These are phyloP conservation scores for Pachyseris speciosa DNA, from an alignment of 64 coral and sea anemone species.

Conservation along the genomic window DNA sequence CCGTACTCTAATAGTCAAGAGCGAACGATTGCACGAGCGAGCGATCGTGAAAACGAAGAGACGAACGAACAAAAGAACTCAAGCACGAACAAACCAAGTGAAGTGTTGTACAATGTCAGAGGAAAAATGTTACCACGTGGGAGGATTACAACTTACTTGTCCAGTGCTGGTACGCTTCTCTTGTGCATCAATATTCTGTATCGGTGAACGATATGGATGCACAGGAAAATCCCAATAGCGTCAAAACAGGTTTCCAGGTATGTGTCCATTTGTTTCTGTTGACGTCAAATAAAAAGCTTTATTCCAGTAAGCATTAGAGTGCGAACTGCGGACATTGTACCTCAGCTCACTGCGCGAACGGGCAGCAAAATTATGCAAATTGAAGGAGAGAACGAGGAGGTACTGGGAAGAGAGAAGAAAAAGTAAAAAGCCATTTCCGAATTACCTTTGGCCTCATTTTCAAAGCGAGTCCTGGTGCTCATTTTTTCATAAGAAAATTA, in stretches of 20 bases:
- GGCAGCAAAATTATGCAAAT: no score
- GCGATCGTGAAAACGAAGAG: no score
- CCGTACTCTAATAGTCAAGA: no score
- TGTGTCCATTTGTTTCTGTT: slow-evolving; percentile 97
- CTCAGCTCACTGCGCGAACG: no score
- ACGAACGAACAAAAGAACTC: neutral
- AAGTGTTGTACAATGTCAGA: neutral
- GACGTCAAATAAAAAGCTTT: neutral
- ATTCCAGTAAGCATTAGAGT: no score
- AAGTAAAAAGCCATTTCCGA: no score
- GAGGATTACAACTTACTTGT: slow-evolving; percentile 75
- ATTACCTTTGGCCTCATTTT: no score
- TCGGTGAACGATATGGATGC: slow-evolving; percentile 95
- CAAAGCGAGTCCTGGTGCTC: no score
- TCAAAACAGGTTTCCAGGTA: slow-evolving; percentile 95
- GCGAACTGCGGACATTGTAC: no score
- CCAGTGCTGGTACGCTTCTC: slow-evolving; percentile 91
- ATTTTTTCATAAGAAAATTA: no score
- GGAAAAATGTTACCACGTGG: neutral
- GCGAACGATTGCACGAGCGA: neutral
- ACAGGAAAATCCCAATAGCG: slow-evolving; percentile 96
- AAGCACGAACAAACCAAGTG: neutral
- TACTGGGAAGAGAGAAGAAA: no score
- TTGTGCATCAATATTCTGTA: slow-evolving; percentile 99
- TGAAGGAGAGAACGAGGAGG: no score